Base-by-base conservation (phyloP, 2,888 invertebrate species). In the Drosophila vallismaia region DNA sequence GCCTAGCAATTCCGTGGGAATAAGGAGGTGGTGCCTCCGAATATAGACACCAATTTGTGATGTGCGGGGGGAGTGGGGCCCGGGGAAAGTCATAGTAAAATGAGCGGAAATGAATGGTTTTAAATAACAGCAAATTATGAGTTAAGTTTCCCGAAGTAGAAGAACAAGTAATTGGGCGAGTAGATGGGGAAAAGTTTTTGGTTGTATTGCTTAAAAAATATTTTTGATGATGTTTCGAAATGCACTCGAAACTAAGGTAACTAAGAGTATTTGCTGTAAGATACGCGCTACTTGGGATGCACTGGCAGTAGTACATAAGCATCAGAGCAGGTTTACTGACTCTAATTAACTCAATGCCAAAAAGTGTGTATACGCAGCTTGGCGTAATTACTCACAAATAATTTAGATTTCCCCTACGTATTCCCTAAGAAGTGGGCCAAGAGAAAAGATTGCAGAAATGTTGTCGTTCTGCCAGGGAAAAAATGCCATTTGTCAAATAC, bases 81-180 rank as follows among this genome's bases (percentile, higher is more conserved):
- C 63, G 60, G 58, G 51, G 50, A 50, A 70, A 75, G 72, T 68
- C 72, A 68, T 70, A 81, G 88, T 86, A 87, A 88, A 85, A 88
- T 85, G 87, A 85, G 88, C 84, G 84, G 84, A 85, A 85, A 88
- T 85, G 88, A 85, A 88, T 79, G 84, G 88, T 88, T 85, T 85
- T 87, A 85, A 85, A 85, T 85, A 85, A 85, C 84, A 85, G 88
- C 87, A 85, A 85, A 85, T 84, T 84, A 84, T 84, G 87, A 83
- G 86, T 83, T 84, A 85, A 83, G 84, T 83, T 83, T 82, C 29
- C 38, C 45, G 29, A 51, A 59, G 74, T 55, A 54, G 50, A 53
- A 63, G 71, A 59, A 53, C 71, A 79, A 60, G 59, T 59, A 86
- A 72, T 54, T 71, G 63, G 40, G 48, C 31, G 69, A 46, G 55